These are phyloP conservation scores for Clarias laeviceps DNA, from an alignment of 2,797 vertebrate species.

Conservation along the genomic window DNA sequence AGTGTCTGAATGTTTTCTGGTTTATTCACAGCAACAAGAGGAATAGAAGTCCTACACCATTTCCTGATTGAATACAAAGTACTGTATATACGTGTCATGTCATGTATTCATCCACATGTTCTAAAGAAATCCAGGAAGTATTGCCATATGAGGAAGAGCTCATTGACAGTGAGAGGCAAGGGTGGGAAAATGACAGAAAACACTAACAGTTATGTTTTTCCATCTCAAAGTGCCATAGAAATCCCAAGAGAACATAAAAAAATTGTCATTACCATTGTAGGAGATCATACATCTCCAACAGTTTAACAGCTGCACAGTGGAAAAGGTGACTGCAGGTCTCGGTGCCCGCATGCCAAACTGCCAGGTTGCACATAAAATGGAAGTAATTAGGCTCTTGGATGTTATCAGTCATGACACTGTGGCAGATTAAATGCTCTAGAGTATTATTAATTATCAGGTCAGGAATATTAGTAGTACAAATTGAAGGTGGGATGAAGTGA, in stretches of 20 bases:
- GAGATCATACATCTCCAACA: conserved; percentile 6
- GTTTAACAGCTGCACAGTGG: conserved; percentile 25
- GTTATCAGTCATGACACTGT: conserved; percentile 25
- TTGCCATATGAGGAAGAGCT: too few species aligned
- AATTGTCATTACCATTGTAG: conserved; percentile 13
- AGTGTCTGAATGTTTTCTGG: too few species aligned
- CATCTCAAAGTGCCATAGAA: not conserved
- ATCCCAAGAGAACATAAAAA: not conserved
- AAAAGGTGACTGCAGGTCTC: conserved; percentile 26
- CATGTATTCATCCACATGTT: too few species aligned
- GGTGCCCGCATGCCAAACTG: not conserved
- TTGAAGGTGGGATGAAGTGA: not conserved
- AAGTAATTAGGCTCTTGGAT: not conserved
- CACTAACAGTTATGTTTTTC: too few species aligned
- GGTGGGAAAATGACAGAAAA: too few species aligned
- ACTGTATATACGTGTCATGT: too few species aligned
- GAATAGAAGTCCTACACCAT: too few species aligned
- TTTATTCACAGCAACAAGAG: too few species aligned
- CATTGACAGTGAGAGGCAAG: too few species aligned
- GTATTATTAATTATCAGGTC: conserved; percentile 16
- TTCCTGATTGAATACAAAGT: too few species aligned
- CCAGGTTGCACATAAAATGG: conserved; percentile 3
- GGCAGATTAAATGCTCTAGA: conserved; percentile 28
- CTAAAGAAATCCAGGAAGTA: too few species aligned
- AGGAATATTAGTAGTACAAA: not conserved